A percentile compares a stretch with the other conserved stretches of the same genome.
Conservation (phyloP, 2,113 vertebrate species). For the Grallaria varia region DNA sequence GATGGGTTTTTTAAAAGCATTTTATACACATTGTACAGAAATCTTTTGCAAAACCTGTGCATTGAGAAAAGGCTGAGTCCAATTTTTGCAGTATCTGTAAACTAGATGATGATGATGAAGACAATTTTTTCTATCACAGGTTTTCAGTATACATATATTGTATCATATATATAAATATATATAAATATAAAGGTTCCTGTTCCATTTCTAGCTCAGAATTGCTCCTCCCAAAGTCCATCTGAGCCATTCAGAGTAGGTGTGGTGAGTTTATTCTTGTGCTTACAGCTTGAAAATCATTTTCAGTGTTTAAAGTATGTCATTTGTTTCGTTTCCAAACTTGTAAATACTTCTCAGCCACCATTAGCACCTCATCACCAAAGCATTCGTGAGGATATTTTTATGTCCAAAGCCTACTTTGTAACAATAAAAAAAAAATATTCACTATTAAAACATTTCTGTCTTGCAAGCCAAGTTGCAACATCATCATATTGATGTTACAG, state of each 20-base stretch:
- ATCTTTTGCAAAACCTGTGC: slow-evolving; percentile 77
- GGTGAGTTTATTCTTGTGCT: slow-evolving; percentile 54
- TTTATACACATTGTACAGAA: slow-evolving; percentile 82
- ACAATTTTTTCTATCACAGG: slow-evolving; percentile 71
- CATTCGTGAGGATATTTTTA: slow-evolving; percentile 57
- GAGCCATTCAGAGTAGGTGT: slow-evolving; percentile 57
- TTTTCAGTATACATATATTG: slow-evolving; percentile 69
- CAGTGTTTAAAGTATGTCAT: slow-evolving; percentile 28
- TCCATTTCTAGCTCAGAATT: slow-evolving; percentile 59
- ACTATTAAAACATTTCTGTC: slow-evolving; percentile 58
- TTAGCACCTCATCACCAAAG: slow-evolving; percentile 46
- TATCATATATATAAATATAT: slow-evolving; percentile 61
- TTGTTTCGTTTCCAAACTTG: slow-evolving; percentile 45
- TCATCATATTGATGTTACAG: slow-evolving; percentile 48
- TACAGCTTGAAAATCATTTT: slow-evolving; percentile 22
- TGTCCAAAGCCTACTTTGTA: slow-evolving; percentile 61
- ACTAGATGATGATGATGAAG: slow-evolving; percentile 46
- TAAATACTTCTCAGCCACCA: neutral
- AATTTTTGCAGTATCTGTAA: slow-evolving; percentile 71
- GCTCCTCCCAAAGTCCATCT: slow-evolving; percentile 59
- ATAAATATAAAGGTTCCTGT: slow-evolving; percentile 58
- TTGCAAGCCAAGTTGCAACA: slow-evolving; percentile 23
- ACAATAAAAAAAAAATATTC: neutral
- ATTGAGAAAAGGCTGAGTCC: slow-evolving; percentile 69
- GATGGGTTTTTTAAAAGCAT: slow-evolving; percentile 68